Percentiles rank a stretch among this genome's conserved stretches.
phyloP scores from a whole-genome alignment of 2,113 vertebrate species.

The Fregata magnificens region DNA sequence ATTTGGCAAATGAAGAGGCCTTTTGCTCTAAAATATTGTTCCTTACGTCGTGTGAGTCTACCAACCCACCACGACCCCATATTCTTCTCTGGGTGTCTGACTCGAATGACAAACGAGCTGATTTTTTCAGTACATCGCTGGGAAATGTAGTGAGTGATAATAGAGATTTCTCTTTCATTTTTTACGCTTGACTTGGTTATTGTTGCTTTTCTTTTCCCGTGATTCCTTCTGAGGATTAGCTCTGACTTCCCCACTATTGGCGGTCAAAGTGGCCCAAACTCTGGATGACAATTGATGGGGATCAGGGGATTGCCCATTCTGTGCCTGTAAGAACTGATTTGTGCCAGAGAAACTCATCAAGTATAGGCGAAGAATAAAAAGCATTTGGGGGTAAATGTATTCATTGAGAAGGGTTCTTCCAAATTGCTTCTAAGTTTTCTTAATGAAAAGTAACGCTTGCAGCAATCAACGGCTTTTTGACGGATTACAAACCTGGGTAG shows the following conservation, averaged over 20 bases:
- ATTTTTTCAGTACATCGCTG: slow-evolving; percentile 97
- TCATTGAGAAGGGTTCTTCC: slow-evolving; percentile 83
- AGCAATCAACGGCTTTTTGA: slow-evolving; percentile 85
- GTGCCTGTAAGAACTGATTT: slow-evolving; percentile 84
- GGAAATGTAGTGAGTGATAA: slow-evolving; percentile 98
- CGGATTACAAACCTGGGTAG: slow-evolving; percentile 81
- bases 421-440: slow-evolving; percentile 84
- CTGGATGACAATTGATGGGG: slow-evolving; percentile 96
- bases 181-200: slow-evolving; percentile 99
- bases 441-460: slow-evolving; percentile 86
- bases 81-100: slow-evolving; percentile 96
- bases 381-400: slow-evolving; percentile 82
- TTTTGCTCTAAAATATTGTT: slow-evolving; percentile 90
- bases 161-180: slow-evolving; percentile 99
- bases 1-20: slow-evolving; percentile 90
- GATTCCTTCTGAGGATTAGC: slow-evolving; percentile 99
- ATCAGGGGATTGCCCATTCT: slow-evolving; percentile 95
- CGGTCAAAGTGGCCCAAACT: slow-evolving; percentile 95
- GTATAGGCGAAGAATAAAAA: slow-evolving; percentile 83
- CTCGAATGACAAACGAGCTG: slow-evolving; percentile 98
- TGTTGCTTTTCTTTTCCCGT: slow-evolving; percentile 99
- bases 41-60: slow-evolving; percentile 99
- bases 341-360: slow-evolving; percentile 91
- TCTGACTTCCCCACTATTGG: slow-evolving; percentile 98
- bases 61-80: slow-evolving; percentile 95